Evolutionary conservation across 2,888 invertebrate genomes (phyloP), one percentile per base, ranked within the genome.

Genomic region (Spodoptera picta): DNA sequence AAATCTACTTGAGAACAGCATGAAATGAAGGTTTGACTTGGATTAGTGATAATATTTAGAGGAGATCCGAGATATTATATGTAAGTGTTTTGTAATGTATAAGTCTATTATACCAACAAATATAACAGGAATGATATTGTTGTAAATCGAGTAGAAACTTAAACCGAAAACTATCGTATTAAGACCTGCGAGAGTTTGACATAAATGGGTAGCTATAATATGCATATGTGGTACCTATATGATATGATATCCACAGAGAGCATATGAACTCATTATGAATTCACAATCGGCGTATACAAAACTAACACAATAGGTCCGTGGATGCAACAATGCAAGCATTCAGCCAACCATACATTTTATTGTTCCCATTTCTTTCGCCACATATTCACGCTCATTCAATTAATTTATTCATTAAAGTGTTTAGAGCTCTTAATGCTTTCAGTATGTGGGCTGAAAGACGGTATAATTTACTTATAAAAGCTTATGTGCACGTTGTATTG

Each of bases 271-370:
- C 87, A 88, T 89, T 88, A 87, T 84, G 83, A 83, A 82, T 79
- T 73, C 77, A 71, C 73, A 76, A 75, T 79, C 77, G 67, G 73
- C 65, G 61, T 74, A 75, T 70, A 73, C 70, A 69, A 71, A 75
- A 69, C 73, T 55, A 62, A 62, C 51, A 87, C 87, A 89, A 89
- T 87, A 77, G 84, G 71, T 69, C 73, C 79, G 81, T 82, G 81
- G 76, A 81, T 79, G 82, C 83, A 83, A 89, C 87, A 90, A 89
- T 89, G 87, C 83, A 84, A 80, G 83, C 86, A 87, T 89, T 88
- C 88, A 85, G 62, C 62, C 72, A 70, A 74, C 79, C 79, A 81
- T 73, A 76, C 68, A 76, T 79, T 76, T 65, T 73, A 81, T 79
- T 79, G 73, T 81, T 69, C 70, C 44, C 61, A 48, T 55, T 73